These are phyloP conservation scores for Heterocephalus glaber DNA, from an alignment of 2,113 vertebrate species.

Conservation along the genomic window DNA sequence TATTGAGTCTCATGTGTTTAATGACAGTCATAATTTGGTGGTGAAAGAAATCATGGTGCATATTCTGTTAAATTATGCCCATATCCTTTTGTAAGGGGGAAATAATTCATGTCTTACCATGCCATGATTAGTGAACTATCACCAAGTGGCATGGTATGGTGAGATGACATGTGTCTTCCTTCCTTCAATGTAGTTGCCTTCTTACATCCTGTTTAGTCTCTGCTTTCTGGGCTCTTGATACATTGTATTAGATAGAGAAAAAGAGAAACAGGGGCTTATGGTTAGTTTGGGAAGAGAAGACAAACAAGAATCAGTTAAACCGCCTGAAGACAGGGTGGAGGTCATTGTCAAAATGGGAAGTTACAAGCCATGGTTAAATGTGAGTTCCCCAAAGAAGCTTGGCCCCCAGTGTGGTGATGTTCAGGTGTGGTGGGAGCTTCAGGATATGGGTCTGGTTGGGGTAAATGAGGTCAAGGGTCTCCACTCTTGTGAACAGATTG, in stretches of 20 bases:
- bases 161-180: not conserved
- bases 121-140: not conserved
- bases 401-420: not conserved
- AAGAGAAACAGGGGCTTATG: not conserved
- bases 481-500: not conserved
- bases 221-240: not conserved
- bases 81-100: not conserved
- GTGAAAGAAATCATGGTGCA: not conserved
- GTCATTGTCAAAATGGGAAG: not conserved
- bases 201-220: not conserved
- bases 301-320: accelerated
- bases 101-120: not conserved
- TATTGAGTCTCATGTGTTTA: accelerated
- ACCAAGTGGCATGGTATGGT: accelerated
- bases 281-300: not conserved
- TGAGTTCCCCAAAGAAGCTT: not conserved
- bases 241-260: not conserved
- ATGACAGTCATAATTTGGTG: not conserved
- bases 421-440: not conserved
- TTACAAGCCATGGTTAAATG: no score
- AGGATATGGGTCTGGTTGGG: not conserved
- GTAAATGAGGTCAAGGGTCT: not conserved
- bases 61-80: not conserved
- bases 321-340: accelerated
- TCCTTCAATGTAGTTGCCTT: not conserved